These are phyloP conservation scores for Montipora capitata DNA, from an alignment of 92 coral and sea anemone genomes.

Conservation along the genomic window DNA sequence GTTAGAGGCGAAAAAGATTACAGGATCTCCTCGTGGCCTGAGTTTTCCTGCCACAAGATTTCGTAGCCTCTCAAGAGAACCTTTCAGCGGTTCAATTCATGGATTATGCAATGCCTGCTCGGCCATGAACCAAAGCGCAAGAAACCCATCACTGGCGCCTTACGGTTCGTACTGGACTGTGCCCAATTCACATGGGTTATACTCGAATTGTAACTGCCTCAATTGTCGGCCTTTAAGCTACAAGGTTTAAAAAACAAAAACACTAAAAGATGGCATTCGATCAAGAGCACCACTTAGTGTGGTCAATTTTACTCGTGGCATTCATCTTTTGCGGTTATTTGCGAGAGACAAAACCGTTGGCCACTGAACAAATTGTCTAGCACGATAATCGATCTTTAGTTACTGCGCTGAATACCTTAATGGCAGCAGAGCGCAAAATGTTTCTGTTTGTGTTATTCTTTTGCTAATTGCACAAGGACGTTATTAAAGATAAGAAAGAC, in stretches of 20 bases:
- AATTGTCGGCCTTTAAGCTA: conserved; percentile 29
- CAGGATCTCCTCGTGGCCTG: conserved; percentile 8
- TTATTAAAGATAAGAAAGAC: conserved; percentile 20
- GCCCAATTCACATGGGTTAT: conserved; percentile 10
- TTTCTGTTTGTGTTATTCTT: conserved; percentile 33
- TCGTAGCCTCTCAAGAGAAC: conserved; percentile 7
- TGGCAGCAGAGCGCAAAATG: conserved; percentile 16
- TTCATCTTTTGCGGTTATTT: neutral
- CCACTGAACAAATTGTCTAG: neutral
- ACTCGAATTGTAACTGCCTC: conserved; percentile 26
- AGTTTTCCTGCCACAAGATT: conserved; percentile 42
- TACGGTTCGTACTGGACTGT: conserved; percentile 35
- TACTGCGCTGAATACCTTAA: conserved; percentile 14
- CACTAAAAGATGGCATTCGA: neutral
- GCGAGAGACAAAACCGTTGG: neutral
- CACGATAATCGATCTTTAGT: conserved; percentile 33
- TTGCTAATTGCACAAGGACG: conserved; percentile 30
- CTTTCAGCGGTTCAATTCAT: conserved; percentile 3
- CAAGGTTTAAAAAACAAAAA: conserved; percentile 3
- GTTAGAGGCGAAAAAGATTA: conserved; percentile 28
- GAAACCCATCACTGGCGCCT: conserved; percentile 12
- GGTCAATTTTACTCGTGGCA: neutral
- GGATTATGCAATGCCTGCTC: conserved; percentile 44
- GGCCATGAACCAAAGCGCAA: conserved; percentile 20
- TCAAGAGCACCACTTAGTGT: conserved; percentile 10